These are phyloP conservation scores for Turnix velox DNA, from an alignment of 2,113 vertebrate genomes.

Conservation along the genomic window DNA sequence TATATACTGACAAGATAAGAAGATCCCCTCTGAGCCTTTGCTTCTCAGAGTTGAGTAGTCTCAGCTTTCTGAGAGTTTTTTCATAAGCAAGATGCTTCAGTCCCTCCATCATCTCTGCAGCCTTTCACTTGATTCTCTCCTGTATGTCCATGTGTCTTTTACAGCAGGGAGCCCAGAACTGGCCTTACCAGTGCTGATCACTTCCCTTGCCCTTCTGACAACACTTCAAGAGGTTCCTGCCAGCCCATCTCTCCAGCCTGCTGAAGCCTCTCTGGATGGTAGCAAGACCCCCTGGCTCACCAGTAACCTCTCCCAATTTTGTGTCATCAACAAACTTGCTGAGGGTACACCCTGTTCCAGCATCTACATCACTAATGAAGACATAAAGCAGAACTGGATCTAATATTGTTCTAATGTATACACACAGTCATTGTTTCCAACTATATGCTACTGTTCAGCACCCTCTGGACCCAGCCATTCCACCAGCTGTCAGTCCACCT, in stretches of 20 bases:
- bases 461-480: rapidly evolving
- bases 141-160: background rate
- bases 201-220: background rate
- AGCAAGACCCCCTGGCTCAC: background rate
- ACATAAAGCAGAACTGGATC: background rate
- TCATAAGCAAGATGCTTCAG: background rate
- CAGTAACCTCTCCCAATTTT: background rate
- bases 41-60: background rate
- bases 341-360: background rate
- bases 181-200: background rate
- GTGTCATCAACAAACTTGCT: background rate
- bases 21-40: background rate
- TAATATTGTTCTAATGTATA: rapidly evolving
- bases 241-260: background rate
- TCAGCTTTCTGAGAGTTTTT: background rate
- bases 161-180: background rate
- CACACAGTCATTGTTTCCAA: rapidly evolving
- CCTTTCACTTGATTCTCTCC: background rate
- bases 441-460: rapidly evolving
- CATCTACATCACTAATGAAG: background rate
- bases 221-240: background rate
- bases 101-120: background rate
- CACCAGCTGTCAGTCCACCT: background rate
- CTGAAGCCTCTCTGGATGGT: background rate
- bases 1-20: background rate